Base-by-base conservation (phyloP, 2,888 invertebrate genomes). In the Eurois occulta region DNA sequence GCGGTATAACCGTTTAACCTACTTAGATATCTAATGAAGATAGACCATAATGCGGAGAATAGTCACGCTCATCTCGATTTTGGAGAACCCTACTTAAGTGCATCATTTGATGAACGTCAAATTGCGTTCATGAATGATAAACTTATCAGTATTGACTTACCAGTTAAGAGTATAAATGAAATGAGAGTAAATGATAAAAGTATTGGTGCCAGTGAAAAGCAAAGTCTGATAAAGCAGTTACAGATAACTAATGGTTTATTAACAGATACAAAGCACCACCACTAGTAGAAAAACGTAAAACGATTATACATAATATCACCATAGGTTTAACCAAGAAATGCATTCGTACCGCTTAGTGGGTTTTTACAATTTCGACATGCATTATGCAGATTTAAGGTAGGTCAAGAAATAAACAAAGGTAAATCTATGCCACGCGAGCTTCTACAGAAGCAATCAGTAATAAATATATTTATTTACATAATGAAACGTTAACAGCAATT, bases 401-500 rank as follows among this genome's bases (percentile, higher is more conserved):
- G 52, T 76, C 69, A 84, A 84, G 76, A 66, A 80, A 84, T 62
- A 71, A 71, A 75, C 43, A 68, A 75, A 48, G 69, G 41, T 8
- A 80, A 83, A 80, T 70, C 72, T 70, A 48, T 43, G 65, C 75
- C 85, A 72, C 79, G 79, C 74, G 8, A 82, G 55, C 83, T 70
- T 75, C 62, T 52, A 72, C 79, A 84, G 83, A 71, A 84, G 86
- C 73, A 65, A 75, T 81, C 72, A 71, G 68, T 78, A 83, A 83
- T 81, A 67, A 83, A 83, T 69, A 80, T 70, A 72, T 72, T 69
- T 71, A 75, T 80, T 73, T 73, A 86, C 70, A 78, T 82, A 87
- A 81, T 86, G 77, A 86, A 77, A 78, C 52, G 32, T 77, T 74
- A 75, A 77, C 72, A 84, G 71, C 72, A 80, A 83, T 85, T 81